A percentile compares a stretch with the other conserved stretches of the same genome.
These are phyloP conservation scores for Todiramphus chloris DNA, from an alignment of 2,113 vertebrate genomes.

Conservation along the genomic window DNA sequence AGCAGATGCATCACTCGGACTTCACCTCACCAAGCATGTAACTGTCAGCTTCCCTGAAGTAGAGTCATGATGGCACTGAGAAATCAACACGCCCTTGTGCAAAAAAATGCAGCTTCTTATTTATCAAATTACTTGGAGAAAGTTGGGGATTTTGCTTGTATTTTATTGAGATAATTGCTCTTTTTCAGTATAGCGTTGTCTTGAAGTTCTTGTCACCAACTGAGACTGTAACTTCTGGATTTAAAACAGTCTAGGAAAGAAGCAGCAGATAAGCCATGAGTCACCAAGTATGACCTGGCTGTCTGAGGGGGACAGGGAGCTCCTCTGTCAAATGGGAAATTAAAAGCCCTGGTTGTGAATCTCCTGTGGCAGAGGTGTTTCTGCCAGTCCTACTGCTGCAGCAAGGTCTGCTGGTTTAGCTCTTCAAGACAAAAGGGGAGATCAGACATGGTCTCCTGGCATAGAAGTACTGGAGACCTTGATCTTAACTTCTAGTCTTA, in stretches of 20 bases:
- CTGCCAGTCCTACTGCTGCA: background rate
- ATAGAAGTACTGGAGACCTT: background rate
- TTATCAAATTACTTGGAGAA: background rate
- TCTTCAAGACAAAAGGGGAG: background rate
- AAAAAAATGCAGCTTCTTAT: background rate
- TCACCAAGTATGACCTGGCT: background rate
- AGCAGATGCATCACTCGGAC: background rate
- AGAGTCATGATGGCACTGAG: accelerated
- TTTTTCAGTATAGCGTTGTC: background rate
- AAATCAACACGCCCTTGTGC: background rate
- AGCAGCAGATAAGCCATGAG: background rate
- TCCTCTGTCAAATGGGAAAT: background rate
- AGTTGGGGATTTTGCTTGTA: background rate
- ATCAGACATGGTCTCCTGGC: background rate
- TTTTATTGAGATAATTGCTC: background rate
- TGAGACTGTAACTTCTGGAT: background rate
- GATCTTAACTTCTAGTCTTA: background rate
- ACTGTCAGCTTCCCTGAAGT: background rate
- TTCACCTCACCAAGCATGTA: background rate
- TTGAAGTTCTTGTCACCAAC: background rate
- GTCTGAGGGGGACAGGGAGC: background rate
- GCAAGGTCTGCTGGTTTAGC: background rate
- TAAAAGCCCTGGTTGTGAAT: background rate
- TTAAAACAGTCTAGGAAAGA: background rate
- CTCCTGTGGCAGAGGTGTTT: background rate